These are phyloP conservation scores for Synodontis membranacea DNA, from an alignment of 2,113 vertebrate species.

Conservation along the genomic window DNA sequence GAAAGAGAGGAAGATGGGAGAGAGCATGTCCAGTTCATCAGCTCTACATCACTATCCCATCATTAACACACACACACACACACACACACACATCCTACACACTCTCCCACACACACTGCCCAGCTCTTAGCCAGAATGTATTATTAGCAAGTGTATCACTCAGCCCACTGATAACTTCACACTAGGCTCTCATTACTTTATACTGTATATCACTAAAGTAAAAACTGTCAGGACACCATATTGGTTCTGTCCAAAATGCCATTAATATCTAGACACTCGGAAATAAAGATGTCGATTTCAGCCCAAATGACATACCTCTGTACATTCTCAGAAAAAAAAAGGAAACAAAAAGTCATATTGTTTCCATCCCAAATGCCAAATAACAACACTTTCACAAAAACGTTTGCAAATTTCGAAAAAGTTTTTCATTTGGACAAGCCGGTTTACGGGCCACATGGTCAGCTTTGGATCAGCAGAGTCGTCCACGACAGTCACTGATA, in stretches of 20 bases:
- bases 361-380: background rate
- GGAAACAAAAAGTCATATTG: background rate
- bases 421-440: too few relatives aligned
- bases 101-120: constrained; percentile 8
- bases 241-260: background rate
- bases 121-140: constrained; percentile 18
- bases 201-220: background rate
- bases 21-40: constrained; percentile 11
- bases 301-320: background rate
- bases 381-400: too few relatives aligned
- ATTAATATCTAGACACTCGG: background rate
- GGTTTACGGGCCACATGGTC: too few relatives aligned
- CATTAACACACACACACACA: constrained; percentile 50
- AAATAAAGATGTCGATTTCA: background rate
- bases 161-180: constrained; percentile 12
- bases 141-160: constrained; percentile 19
- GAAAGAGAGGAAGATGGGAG: background rate
- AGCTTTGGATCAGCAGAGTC: too few relatives aligned
- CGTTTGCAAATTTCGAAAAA: too few relatives aligned
- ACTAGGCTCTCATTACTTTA: constrained; percentile 2
- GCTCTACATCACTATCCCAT: background rate
- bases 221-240: background rate
- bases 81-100: constrained; percentile 22
- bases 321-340: background rate
- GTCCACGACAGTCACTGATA: too few relatives aligned